phyloP scores from a whole-genome alignment of 2,888 invertebrate genomes.

The Plagodis dolabraria region DNA sequence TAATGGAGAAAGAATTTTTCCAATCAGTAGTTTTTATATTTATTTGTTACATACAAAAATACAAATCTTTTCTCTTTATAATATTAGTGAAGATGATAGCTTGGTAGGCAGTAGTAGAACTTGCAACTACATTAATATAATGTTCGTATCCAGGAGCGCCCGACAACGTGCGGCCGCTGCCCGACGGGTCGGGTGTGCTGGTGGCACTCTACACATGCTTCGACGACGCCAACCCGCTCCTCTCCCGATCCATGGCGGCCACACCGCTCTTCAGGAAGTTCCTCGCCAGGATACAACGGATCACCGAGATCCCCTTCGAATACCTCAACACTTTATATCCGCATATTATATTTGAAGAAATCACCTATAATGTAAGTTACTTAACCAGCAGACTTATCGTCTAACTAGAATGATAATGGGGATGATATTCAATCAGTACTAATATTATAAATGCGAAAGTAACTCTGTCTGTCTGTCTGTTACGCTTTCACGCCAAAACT shows the following conservation, averaged over 20 bases:
- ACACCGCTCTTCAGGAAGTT: constrained; percentile 88
- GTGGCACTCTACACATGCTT: constrained; percentile 83
- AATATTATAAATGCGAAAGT: no score
- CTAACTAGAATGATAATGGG: no score
- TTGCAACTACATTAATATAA: not conserved
- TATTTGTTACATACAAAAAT: not conserved
- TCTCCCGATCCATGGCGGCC: constrained; percentile 81
- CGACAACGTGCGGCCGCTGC: constrained; percentile 85
- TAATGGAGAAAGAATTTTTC: no score
- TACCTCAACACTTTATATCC: constrained; percentile 87
- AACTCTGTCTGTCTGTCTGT: no score
- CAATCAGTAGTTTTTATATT: not conserved
- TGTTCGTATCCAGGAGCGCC: constrained; percentile 74
- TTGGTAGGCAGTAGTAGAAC: no score
- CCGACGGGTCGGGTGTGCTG: constrained; percentile 88
- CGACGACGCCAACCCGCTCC: constrained; percentile 84
- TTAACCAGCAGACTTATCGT: no score
- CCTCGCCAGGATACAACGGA: constrained; percentile 82
- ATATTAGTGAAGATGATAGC: no score
- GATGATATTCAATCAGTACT: no score
- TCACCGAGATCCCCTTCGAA: constrained; percentile 87
- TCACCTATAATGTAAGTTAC: constrained; percentile 84
- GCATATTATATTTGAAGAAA: constrained; percentile 86
- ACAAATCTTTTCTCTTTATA: no score
- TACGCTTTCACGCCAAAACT: no score